A percentile compares a stretch with the other conserved stretches of the same genome.
Evolutionary conservation across 2,888 invertebrate species (phyloP).

Genomic region (Gari tellinella): DNA sequence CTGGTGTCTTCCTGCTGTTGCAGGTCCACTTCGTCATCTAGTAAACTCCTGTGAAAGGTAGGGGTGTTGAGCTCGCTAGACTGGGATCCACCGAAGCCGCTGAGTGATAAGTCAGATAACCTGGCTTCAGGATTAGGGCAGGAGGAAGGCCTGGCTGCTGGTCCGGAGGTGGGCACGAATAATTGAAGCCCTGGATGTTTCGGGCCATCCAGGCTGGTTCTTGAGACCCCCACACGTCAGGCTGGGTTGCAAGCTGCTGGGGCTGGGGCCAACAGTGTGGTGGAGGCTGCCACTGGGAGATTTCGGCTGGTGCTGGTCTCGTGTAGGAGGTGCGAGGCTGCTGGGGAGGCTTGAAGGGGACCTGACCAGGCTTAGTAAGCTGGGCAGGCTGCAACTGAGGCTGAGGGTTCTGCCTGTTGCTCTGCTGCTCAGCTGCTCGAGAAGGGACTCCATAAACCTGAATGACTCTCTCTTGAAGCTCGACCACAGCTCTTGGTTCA

Average conservation of each 20-base stretch:
- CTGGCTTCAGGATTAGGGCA: slow-evolving; percentile 1
- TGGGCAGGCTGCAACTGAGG: slow-evolving; percentile 1
- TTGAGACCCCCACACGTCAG: slow-evolving; percentile 1
- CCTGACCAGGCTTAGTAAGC: slow-evolving; percentile 1
- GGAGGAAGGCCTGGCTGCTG: neutral
- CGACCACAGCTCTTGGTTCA: slow-evolving; percentile 2
- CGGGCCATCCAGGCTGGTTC: slow-evolving; percentile 1
- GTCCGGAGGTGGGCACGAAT: slow-evolving; percentile 2
- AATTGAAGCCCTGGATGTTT: neutral
- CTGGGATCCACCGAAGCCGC: neutral
- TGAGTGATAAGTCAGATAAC: slow-evolving; percentile 2
- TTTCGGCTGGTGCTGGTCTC: neutral
- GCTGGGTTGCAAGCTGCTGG: slow-evolving; percentile 1
- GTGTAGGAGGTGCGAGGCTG: slow-evolving; percentile 1
- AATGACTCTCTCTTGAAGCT: slow-evolving; percentile 1
- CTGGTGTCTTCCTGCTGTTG: too few relatives aligned
- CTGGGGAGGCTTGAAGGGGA: neutral
- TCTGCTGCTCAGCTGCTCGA: slow-evolving; percentile 1
- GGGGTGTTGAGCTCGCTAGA: too few relatives aligned
- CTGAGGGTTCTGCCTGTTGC: slow-evolving; percentile 2
- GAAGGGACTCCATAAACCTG: slow-evolving; percentile 1
- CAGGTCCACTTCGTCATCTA: too few relatives aligned
- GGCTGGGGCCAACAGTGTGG: slow-evolving; percentile 1
- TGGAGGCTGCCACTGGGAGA: neutral
- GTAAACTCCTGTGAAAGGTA: too few relatives aligned